A percentile compares a stretch with the other conserved stretches of the same genome.
These are phyloP conservation scores for Microtus oregoni DNA, from an alignment of 2,113 vertebrate genomes.

Conservation along the genomic window DNA sequence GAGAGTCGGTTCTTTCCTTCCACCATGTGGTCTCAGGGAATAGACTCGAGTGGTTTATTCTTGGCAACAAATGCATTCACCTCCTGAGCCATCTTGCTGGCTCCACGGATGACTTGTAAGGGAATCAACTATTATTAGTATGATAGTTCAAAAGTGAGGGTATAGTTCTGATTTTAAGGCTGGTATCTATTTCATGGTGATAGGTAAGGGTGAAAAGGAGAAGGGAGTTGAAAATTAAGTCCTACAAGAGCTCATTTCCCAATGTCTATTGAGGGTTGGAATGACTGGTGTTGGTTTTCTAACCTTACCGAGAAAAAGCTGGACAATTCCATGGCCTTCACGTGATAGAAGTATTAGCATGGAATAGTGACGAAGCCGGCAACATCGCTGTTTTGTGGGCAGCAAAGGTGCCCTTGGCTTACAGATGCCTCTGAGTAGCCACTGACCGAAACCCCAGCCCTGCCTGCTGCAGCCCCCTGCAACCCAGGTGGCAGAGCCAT, in stretches of 20 bases:
- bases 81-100: neutral
- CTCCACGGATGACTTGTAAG: neutral
- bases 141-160: neutral
- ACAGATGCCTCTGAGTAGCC: neutral
- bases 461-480: no score
- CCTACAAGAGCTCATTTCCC: neutral
- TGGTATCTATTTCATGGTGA: neutral
- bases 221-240: neutral
- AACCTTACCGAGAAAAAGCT: slow-evolving; percentile 27
- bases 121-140: neutral
- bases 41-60: no score
- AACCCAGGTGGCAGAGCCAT: slow-evolving; percentile 29
- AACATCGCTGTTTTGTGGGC: neutral
- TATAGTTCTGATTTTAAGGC: slow-evolving; percentile 45
- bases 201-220: neutral
- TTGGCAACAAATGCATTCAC: neutral
- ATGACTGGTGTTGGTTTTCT: slow-evolving; percentile 5
- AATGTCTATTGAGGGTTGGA: neutral
- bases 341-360: neutral
- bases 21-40: neutral
- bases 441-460: neutral
- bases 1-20: neutral
- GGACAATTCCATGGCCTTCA: slow-evolving; percentile 17
- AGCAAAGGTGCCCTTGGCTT: neutral
- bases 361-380: neutral